Percentiles rank a stretch among this genome's conserved stretches.
phyloP scores from a whole-genome alignment of 2,113 vertebrate species.

The Dromaius novaehollandiae region DNA sequence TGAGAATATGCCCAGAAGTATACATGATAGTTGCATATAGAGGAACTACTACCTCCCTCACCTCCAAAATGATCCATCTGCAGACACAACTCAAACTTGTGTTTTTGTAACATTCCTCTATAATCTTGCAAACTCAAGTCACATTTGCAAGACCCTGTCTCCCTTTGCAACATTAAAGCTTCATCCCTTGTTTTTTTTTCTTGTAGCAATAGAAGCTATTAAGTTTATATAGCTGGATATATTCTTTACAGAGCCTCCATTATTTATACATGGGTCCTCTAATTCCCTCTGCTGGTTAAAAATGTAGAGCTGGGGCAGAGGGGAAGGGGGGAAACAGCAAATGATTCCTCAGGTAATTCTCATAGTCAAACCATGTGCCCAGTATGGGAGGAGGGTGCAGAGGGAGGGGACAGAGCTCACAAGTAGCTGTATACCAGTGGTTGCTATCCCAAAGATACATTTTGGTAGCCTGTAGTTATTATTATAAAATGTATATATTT shows the following conservation, averaged over 20 bases:
- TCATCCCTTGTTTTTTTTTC: background rate
- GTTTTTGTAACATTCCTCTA: background rate
- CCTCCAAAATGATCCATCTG: background rate
- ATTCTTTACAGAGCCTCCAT: background rate
- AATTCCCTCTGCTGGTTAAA: constrained; percentile 24
- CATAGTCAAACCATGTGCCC: background rate
- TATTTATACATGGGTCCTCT: background rate
- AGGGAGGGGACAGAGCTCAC: background rate
- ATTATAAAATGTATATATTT: background rate
- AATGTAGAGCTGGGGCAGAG: background rate
- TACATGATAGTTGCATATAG: background rate
- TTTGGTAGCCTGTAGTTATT: background rate
- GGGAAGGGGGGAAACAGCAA: background rate
- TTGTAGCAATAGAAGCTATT: background rate
- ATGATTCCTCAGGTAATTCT: background rate
- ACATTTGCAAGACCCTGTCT: background rate
- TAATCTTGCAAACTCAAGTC: background rate
- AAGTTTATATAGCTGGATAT: background rate
- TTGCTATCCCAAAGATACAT: background rate
- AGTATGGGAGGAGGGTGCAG: background rate
- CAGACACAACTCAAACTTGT: background rate
- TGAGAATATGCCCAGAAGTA: background rate
- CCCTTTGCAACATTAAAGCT: background rate
- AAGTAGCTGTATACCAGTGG: background rate
- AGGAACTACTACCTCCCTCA: background rate